These are phyloP conservation scores for Poeciliopsis infans DNA, from an alignment of 2,797 vertebrate genomes.

Conservation along the genomic window DNA sequence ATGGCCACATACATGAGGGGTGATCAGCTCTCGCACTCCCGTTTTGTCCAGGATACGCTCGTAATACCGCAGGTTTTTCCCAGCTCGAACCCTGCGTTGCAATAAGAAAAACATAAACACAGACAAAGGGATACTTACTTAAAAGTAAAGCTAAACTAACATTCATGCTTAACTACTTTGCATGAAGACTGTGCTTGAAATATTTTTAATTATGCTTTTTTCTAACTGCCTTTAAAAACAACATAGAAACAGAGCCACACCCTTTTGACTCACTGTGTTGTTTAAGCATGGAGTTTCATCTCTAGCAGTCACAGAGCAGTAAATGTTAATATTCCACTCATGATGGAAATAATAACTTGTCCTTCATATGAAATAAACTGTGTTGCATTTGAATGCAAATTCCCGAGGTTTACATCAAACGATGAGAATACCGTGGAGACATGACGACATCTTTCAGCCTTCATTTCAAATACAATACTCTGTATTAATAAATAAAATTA, in stretches of 20 bases:
- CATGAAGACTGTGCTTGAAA: background rate
- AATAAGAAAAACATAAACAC: slow-evolving; percentile 3
- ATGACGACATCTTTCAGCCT: too few relatives aligned
- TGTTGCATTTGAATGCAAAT: background rate
- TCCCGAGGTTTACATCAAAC: background rate
- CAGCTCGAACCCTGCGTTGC: slow-evolving; percentile 82
- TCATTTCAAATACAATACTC: too few relatives aligned
- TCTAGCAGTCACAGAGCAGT: background rate
- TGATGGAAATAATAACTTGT: background rate
- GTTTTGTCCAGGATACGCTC: slow-evolving; percentile 75
- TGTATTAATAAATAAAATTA: background rate
- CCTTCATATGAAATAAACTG: background rate
- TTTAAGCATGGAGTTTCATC: background rate
- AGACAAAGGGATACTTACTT: background rate
- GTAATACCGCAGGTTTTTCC: slow-evolving; percentile 90
- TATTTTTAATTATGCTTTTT: background rate
- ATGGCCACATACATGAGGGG: slow-evolving; percentile 84
- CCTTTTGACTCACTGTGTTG: background rate
- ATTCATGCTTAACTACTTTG: background rate
- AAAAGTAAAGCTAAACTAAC: background rate
- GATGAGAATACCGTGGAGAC: background rate
- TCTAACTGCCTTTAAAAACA: background rate
- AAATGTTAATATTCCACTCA: background rate
- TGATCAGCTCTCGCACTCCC: slow-evolving; percentile 79
- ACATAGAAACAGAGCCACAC: background rate